Percentiles rank a stretch among this genome's conserved stretches.
Evolutionary conservation across 2,797 vertebrate genomes (phyloP).

Genomic region (Ammospiza maritima): DNA sequence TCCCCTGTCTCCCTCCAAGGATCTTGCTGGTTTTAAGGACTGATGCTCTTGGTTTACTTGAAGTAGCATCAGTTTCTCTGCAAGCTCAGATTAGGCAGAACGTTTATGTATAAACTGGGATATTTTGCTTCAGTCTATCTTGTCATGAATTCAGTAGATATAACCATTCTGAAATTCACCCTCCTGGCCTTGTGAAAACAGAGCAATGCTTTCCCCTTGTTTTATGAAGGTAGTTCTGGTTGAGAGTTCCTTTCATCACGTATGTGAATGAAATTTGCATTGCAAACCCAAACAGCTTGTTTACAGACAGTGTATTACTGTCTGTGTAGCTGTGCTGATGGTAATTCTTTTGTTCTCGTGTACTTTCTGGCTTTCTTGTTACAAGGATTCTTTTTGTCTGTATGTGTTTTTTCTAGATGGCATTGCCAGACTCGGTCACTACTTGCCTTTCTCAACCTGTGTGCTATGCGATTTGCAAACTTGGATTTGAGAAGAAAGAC

Average conservation of each 20-base stretch:
- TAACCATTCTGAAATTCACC: not conserved
- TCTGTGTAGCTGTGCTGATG: not conserved
- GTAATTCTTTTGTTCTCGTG: not conserved
- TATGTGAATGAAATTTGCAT: not conserved
- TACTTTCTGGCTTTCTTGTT: not conserved
- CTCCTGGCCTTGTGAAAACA: not conserved
- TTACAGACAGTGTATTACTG: not conserved
- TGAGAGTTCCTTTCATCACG: not conserved
- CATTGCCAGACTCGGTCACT: not conserved
- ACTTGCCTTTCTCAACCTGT: conserved; percentile 80
- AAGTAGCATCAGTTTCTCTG: not conserved
- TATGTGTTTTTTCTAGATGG: conserved; percentile 62
- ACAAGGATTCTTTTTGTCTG: not conserved
- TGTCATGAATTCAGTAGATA: not conserved
- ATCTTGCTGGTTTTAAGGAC: not conserved
- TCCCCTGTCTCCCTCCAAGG: fast-evolving
- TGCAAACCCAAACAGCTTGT: not conserved
- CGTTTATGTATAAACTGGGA: not conserved
- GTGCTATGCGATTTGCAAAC: conserved; percentile 72
- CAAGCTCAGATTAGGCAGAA: not conserved
- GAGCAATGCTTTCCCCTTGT: not conserved
- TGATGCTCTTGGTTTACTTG: not conserved
- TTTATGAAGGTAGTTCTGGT: not conserved
- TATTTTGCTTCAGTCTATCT: not conserved
- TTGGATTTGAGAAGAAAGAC: conserved; percentile 74